Conservation (phyloP, 1,140 invertebrate species). For the Campoletis sonorensis region DNA sequence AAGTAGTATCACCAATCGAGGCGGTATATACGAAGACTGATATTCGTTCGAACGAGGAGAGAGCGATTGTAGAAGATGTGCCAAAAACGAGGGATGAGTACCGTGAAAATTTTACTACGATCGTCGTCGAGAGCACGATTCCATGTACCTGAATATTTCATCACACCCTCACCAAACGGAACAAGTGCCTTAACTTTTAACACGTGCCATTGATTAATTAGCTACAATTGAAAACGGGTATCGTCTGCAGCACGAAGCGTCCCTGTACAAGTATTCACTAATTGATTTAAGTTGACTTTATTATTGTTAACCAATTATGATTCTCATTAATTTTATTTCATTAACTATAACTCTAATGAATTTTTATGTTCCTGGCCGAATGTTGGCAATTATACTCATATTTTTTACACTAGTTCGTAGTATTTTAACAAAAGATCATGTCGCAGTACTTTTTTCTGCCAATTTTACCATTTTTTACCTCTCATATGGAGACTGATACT, state of each 20-base stretch:
- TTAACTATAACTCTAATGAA: too few relatives aligned
- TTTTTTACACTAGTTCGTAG: neutral
- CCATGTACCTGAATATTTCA: constrained; percentile 6
- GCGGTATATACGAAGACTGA: neutral
- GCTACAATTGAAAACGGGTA: neutral
- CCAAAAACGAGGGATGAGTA: too few relatives aligned
- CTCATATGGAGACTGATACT: too few relatives aligned
- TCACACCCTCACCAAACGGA: neutral
- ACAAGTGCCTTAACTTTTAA: neutral
- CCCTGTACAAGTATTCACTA: neutral
- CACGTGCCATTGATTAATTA: too few relatives aligned
- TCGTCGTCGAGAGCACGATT: neutral
- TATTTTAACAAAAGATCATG: neutral
- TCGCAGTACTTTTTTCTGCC: neutral
- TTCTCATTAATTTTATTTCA: too few relatives aligned
- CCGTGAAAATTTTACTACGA: neutral
- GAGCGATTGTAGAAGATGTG: neutral
- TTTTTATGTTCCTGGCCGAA: too few relatives aligned
- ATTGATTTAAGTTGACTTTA: neutral
- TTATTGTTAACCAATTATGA: neutral
- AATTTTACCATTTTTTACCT: neutral
- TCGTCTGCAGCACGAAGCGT: neutral
- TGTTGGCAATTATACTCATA: neutral
- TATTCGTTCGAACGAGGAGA: neutral
- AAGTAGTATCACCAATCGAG: neutral